These are phyloP conservation scores for Caenorhabditis macrosperma DNA, from an alignment of 2,888 invertebrate genomes.

Conservation along the genomic window DNA sequence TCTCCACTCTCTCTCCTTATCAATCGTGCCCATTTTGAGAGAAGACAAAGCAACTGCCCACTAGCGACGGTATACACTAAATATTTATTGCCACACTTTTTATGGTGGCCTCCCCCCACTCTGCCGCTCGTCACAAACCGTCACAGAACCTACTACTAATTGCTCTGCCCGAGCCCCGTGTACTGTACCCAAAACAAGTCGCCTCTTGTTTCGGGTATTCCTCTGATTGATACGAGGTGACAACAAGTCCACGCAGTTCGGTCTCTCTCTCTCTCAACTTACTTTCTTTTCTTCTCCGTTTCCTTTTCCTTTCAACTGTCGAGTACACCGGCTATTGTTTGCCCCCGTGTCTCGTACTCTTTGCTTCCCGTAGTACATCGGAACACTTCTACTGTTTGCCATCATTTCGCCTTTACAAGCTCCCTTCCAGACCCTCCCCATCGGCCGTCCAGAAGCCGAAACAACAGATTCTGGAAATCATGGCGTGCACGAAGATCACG, in stretches of 20 bases:
- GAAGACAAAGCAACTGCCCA: conserved; percentile 37
- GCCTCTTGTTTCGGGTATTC: no score
- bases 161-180: no score
- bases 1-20: conserved; percentile 7
- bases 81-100: conserved; percentile 40
- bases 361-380: neutral
- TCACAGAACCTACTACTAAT: neutral
- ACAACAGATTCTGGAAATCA: conserved; percentile 23
- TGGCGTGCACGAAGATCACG: conserved; percentile 55
- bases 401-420: conserved; percentile 5
- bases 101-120: conserved; percentile 15
- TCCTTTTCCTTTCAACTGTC: no score
- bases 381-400: conserved; percentile 2
- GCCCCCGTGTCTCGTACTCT: neutral
- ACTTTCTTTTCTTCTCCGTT: no score
- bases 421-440: conserved; percentile 23
- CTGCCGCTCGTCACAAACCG: neutral
- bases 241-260: no score
- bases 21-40: conserved; percentile 11
- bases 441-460: conserved; percentile 41
- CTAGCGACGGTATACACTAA: conserved; percentile 31
- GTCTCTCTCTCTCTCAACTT: no score
- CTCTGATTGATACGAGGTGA: no score
- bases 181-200: no score
- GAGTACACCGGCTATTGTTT: conserved; percentile 17